Conservation (phyloP, 2,888 invertebrate species). For the Synanthedon andrenaeformis region DNA sequence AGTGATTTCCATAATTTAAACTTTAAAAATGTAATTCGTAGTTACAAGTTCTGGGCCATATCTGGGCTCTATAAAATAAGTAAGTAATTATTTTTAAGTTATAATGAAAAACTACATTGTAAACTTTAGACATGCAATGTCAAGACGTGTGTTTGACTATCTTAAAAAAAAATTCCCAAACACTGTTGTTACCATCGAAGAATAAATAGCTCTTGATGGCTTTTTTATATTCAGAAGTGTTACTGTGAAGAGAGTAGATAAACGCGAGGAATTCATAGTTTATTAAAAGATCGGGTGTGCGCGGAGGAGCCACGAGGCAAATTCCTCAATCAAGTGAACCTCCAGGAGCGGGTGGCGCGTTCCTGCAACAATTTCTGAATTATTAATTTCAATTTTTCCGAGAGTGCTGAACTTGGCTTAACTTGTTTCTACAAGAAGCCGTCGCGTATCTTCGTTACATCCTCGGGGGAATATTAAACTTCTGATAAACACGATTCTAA, state of each 20-base stretch:
- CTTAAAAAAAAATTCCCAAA: too few relatives aligned
- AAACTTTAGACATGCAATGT: too few relatives aligned
- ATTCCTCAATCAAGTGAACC: neutral
- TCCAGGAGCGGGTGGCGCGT: neutral
- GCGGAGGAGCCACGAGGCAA: neutral
- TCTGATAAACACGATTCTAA: neutral
- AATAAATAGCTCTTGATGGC: too few relatives aligned
- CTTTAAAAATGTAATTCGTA: too few relatives aligned
- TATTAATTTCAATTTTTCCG: conserved; percentile 7
- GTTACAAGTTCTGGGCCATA: too few relatives aligned
- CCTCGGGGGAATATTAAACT: neutral
- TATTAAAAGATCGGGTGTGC: neutral
- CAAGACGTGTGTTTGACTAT: too few relatives aligned
- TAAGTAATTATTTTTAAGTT: too few relatives aligned
- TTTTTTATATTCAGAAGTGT: too few relatives aligned
- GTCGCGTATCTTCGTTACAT: neutral
- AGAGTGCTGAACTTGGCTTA: neutral
- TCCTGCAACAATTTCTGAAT: conserved; percentile 3
- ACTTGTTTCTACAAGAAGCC: neutral
- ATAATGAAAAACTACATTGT: too few relatives aligned
- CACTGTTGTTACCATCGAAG: too few relatives aligned
- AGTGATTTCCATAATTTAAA: too few relatives aligned
- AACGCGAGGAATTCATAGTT: neutral
- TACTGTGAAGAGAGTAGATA: neutral
- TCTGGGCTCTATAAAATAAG: too few relatives aligned